Evolutionary conservation across 2,888 invertebrate species (phyloP), one percentile per base, ranked within the genome.

Genomic region (Cosmia pyralina): DNA sequence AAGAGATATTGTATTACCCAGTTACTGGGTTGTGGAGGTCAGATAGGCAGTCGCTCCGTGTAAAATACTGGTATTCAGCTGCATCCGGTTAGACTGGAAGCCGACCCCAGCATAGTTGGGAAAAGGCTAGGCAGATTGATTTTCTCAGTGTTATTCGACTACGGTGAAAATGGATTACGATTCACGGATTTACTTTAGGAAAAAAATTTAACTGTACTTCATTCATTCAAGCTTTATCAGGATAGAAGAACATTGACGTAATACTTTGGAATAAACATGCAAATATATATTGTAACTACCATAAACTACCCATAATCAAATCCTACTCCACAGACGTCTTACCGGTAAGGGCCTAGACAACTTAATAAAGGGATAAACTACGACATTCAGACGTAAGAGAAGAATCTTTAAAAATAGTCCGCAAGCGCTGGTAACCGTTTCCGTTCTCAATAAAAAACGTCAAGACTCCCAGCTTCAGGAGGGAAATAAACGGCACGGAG

Each of bases 391-490:
- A n/a, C 22, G 41, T 34, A 19, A 46, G 69, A 62, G 62, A 46
- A 74, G 69, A 69, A 72, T 67, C 55, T 59, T 69, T 69, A 64
- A 79, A 83, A 69, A 41, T 41, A 52, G 77, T 11, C 41, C 19
- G 28, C 19, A 1, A 44, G 53, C 63, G 59, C 66, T 65, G 77
- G 77, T 62, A 75, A 77, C 75, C 52, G 72, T 74, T 87, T 87
- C 87, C 87, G 80, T 81, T 79, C 53, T 73, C 77, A 87, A 88
- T 88, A 88, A 88, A 77, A 86, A 83, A 73, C 52, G 67, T 63
- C 75, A 38, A 65, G 66, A 57, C 55, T 62, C 64, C 28, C 59
- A n/a, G 57, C 57, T 15, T 62, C 52, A 41, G 63, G 64, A 38
- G 46, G 73, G 68, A 80, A 80, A 77, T 78, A 80, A 82, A 69